Percentiles rank a stretch among this genome's conserved stretches.
Evolutionary conservation across 2,797 vertebrate species (phyloP).

Genomic region (Anabacerthia variegaticeps): DNA sequence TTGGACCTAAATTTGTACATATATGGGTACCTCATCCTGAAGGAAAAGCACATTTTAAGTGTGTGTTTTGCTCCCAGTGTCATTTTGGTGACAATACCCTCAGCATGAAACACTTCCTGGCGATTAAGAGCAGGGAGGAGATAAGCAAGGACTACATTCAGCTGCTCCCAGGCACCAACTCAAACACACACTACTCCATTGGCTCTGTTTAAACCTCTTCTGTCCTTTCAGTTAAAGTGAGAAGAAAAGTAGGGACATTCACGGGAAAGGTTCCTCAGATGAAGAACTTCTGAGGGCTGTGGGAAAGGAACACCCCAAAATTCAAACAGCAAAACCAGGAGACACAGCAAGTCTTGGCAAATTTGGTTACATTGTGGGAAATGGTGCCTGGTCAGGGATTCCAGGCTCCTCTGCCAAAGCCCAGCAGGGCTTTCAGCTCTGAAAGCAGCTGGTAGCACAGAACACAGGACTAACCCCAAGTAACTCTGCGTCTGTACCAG

Average conservation of each 20-base stretch:
- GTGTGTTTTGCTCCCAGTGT: background rate
- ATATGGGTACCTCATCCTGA: background rate
- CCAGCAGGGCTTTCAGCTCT: background rate
- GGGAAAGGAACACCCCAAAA: background rate
- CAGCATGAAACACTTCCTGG: background rate
- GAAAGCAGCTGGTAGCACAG: background rate
- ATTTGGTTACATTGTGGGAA: background rate
- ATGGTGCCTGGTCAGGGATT: background rate
- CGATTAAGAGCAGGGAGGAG: background rate
- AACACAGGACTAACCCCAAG: background rate
- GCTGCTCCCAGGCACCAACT: background rate
- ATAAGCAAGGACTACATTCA: background rate
- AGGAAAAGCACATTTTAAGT: background rate
- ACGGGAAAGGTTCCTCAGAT: background rate
- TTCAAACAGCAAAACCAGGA: background rate
- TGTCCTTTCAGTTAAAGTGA: background rate
- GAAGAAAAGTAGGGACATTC: background rate
- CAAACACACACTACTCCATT: background rate
- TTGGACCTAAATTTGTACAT: background rate
- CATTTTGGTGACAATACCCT: background rate
- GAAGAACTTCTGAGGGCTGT: background rate
- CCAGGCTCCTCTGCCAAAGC: background rate
- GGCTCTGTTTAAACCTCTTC: background rate
- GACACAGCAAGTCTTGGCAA: background rate
- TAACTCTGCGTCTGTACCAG: background rate